Percentiles rank a stretch among this genome's conserved stretches.
These are phyloP conservation scores for Drosophila meridiana DNA, from an alignment of 2,888 invertebrate species.

Conservation along the genomic window DNA sequence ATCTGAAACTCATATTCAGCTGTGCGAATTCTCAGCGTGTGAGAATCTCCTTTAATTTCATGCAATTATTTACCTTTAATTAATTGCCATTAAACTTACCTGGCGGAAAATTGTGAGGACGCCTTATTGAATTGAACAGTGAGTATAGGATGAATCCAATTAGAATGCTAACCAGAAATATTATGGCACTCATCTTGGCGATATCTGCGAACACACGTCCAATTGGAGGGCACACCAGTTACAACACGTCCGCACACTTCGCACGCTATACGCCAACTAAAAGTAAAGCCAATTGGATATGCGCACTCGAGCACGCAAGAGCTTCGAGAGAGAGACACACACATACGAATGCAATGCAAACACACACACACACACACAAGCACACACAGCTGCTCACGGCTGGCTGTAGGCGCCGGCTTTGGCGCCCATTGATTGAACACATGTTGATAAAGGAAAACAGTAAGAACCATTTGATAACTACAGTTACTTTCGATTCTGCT, in stretches of 20 bases:
- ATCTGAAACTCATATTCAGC: neutral
- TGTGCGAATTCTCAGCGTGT: neutral
- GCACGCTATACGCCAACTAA: constrained; percentile 59
- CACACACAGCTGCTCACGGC: neutral
- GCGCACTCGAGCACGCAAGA: constrained; percentile 16
- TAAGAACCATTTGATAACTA: constrained; percentile 18
- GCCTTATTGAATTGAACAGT: constrained; percentile 66
- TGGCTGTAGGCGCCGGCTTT: constrained; percentile 38
- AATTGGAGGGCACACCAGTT: neutral
- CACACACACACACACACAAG: neutral
- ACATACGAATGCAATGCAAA: neutral
- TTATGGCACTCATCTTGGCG: constrained; percentile 69
- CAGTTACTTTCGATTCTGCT: neutral
- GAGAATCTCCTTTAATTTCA: neutral
- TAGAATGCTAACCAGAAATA: constrained; percentile 64
- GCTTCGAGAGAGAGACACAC: constrained; percentile 1
- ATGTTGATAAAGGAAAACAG: constrained; percentile 47
- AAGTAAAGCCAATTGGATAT: constrained; percentile 42
- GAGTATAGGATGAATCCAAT: constrained; percentile 68
- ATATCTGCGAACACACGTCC: neutral
- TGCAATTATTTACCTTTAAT: neutral
- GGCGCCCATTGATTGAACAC: constrained; percentile 45
- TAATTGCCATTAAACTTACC: constrained; percentile 60
- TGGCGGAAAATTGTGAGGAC: constrained; percentile 82
- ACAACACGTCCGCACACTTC: constrained; percentile 42